Percentiles rank a stretch among this genome's conserved stretches.
phyloP scores from a whole-genome alignment of 2,113 vertebrate genomes.

The Corythaeola cristata region DNA sequence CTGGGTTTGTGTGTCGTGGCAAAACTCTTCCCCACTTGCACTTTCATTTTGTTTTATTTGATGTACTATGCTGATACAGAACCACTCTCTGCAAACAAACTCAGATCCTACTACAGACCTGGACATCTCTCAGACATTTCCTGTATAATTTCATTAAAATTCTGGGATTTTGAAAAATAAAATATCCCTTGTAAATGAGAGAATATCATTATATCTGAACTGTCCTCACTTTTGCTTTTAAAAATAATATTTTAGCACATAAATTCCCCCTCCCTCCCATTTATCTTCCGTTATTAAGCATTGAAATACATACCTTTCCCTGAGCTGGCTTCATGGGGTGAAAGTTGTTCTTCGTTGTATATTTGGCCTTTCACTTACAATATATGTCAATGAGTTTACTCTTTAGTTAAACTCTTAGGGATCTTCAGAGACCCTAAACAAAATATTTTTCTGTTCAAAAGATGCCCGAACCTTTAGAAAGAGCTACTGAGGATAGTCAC shows the following conservation, averaged over 20 bases:
- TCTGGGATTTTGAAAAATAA: neutral
- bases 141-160: neutral
- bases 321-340: neutral
- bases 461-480: neutral
- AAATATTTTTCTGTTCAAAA: neutral
- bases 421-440: neutral
- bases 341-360: neutral
- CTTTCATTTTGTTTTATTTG: neutral
- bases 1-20: neutral
- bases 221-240: neutral
- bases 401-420: neutral
- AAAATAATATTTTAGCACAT: neutral
- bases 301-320: neutral
- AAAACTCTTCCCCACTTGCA: neutral
- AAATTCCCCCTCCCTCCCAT: neutral
- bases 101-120: neutral
- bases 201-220: neutral
- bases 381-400: neutral
- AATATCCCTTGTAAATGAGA: neutral
- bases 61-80: neutral
- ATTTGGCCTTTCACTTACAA: neutral
- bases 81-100: neutral
- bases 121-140: neutral
- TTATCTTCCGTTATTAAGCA: neutral
- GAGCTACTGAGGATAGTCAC: neutral